These are phyloP conservation scores for Prionace glauca DNA, from an alignment of 2,797 vertebrate genomes.

Conservation along the genomic window DNA sequence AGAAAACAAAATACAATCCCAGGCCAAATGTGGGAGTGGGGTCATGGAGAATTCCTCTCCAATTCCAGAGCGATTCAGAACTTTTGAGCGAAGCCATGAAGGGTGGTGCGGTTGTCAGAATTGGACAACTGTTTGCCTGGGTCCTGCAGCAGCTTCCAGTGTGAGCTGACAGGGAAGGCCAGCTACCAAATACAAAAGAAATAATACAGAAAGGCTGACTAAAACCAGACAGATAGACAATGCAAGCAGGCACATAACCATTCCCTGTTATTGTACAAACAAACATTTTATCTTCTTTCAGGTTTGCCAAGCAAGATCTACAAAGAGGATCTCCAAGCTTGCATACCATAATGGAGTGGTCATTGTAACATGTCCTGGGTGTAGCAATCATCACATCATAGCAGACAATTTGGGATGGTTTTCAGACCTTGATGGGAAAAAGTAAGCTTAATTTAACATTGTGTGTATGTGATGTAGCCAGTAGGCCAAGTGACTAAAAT, in stretches of 20 bases:
- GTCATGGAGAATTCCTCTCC: not conserved
- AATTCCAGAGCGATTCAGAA: not conserved
- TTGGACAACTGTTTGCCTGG: not conserved
- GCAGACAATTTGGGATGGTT: constrained; percentile 94
- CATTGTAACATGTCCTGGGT: constrained; percentile 81
- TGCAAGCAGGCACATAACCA: too few species aligned
- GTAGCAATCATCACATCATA: constrained; percentile 81
- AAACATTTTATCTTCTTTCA: not conserved
- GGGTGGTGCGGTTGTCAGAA: not conserved
- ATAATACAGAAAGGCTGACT: not conserved
- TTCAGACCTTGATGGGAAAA: constrained; percentile 81
- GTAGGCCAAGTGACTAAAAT: not conserved
- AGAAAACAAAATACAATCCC: not conserved
- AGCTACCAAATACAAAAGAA: not conserved
- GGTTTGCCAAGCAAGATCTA: constrained; percentile 60
- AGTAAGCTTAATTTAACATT: constrained; percentile 53
- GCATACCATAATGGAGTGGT: constrained; percentile 84
- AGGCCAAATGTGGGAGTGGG: not conserved
- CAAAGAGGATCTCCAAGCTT: constrained; percentile 73
- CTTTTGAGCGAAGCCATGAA: not conserved
- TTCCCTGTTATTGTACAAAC: not conserved
- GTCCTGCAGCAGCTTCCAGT: not conserved
- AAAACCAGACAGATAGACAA: not conserved
- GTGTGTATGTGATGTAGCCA: fast-evolving
- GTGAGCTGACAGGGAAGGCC: too few species aligned